Conservation (phyloP, 2,888 invertebrate species). For the Tribolium freemani region DNA sequence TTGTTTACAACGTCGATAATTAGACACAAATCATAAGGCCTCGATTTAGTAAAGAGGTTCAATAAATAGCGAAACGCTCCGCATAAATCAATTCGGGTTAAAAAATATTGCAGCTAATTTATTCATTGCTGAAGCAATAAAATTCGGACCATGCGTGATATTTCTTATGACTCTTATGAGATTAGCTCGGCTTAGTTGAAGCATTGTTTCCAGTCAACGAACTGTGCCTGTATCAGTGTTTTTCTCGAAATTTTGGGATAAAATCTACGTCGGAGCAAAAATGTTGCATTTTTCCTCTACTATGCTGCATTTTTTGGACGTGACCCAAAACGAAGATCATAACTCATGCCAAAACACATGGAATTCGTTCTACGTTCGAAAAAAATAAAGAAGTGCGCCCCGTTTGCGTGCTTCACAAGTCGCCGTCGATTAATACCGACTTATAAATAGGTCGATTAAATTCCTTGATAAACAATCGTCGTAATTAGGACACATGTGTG, state of each 20-base stretch:
- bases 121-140: neutral
- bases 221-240: neutral
- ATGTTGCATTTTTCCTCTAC: neutral
- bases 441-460: slow-evolving; percentile 29
- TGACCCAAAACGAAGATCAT: neutral
- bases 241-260: neutral
- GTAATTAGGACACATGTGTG: slow-evolving; percentile 26
- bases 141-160: neutral
- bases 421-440: neutral
- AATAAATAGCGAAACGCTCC: neutral
- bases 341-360: neutral
- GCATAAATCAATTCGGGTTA: neutral
- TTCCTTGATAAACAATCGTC: slow-evolving; percentile 1
- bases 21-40: neutral
- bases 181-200: neutral
- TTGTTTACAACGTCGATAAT: slow-evolving; percentile 15
- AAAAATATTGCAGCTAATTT: neutral
- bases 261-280: neutral
- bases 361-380: neutral
- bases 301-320: neutral
- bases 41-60: neutral
- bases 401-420: neutral
- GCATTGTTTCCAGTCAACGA: neutral
- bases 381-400: neutral
- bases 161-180: too few species aligned